Percentiles rank a stretch among this genome's conserved stretches.
Evolutionary conservation across 1,140 invertebrate genomes (phyloP).

Genomic region (Campoletis sonorensis): DNA sequence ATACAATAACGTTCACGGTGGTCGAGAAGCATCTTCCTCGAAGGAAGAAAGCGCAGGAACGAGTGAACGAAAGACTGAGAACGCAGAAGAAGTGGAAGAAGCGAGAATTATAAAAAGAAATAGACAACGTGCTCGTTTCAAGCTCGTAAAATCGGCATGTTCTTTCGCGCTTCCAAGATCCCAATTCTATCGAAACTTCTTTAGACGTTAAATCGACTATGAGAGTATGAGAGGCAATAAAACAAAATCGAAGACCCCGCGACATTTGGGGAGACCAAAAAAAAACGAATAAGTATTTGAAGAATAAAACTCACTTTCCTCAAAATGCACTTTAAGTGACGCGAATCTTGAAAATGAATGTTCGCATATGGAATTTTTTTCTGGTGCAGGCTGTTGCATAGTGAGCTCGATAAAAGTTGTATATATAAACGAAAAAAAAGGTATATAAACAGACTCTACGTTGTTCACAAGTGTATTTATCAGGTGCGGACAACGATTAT

Average conservation of each 20-base stretch:
- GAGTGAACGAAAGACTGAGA: not conserved
- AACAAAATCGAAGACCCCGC: not conserved
- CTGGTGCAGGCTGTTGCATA: not conserved
- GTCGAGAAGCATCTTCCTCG: not conserved
- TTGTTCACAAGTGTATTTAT: constrained; percentile 32
- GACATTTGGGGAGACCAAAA: not conserved
- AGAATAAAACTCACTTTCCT: too few relatives aligned
- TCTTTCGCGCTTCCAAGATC: constrained; percentile 23
- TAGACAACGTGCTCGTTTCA: constrained; percentile 15
- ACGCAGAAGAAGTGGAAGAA: not conserved
- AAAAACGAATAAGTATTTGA: not conserved
- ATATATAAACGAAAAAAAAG: too few relatives aligned
- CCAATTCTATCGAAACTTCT: constrained; percentile 38
- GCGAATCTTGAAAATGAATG: too few relatives aligned
- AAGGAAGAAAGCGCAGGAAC: not conserved
- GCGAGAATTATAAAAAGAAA: not conserved
- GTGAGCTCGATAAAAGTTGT: not conserved
- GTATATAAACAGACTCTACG: not conserved
- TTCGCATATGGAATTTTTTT: not conserved
- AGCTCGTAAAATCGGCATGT: constrained; percentile 38
- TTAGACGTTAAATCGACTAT: constrained; percentile 40
- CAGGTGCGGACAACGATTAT: constrained; percentile 41
- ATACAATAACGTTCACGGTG: constrained; percentile 41
- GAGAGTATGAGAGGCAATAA: too few relatives aligned
- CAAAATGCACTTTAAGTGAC: too few relatives aligned